These are phyloP conservation scores for Hypomecis punctinalis DNA, from an alignment of 2,888 invertebrate species.

Conservation along the genomic window DNA sequence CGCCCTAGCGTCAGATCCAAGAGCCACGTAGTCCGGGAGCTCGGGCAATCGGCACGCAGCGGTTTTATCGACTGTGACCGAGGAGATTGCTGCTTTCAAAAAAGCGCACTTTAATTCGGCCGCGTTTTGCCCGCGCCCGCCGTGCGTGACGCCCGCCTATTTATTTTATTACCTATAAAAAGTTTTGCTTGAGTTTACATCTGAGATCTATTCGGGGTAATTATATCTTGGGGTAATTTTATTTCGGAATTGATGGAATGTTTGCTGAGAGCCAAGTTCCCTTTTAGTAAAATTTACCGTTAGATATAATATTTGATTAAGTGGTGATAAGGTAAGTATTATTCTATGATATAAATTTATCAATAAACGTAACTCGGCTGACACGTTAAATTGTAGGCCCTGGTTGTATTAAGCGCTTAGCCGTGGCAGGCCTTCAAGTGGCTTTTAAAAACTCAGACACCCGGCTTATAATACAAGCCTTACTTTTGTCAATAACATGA, in stretches of 20 bases:
- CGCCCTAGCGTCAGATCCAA: conserved; percentile 9
- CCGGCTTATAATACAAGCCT: no score
- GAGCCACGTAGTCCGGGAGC: conserved; percentile 56
- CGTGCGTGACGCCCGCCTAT: conserved; percentile 78
- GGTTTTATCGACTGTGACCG: conserved; percentile 81
- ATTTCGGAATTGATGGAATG: conserved; percentile 30
- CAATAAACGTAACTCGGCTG: no score
- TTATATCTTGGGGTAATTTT: conserved; percentile 38
- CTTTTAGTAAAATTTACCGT: neutral
- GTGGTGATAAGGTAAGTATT: no score
- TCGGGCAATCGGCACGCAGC: conserved; percentile 78
- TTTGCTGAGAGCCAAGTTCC: conserved; percentile 1
- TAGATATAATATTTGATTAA: no score
- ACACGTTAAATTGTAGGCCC: no score
- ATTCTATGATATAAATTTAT: no score
- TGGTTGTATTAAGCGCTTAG: no score
- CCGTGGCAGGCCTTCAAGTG: no score
- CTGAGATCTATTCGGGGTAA: conserved; percentile 38
- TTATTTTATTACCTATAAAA: conserved; percentile 82
- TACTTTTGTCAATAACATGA: no score
- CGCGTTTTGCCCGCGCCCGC: conserved; percentile 68
- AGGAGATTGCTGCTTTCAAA: conserved; percentile 76
- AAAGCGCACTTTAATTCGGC: conserved; percentile 81
- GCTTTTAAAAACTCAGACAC: no score
- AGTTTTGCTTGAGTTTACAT: conserved; percentile 53